These are phyloP conservation scores for Cotesia chilonis DNA, from an alignment of 1,140 invertebrate genomes.

Conservation along the genomic window DNA sequence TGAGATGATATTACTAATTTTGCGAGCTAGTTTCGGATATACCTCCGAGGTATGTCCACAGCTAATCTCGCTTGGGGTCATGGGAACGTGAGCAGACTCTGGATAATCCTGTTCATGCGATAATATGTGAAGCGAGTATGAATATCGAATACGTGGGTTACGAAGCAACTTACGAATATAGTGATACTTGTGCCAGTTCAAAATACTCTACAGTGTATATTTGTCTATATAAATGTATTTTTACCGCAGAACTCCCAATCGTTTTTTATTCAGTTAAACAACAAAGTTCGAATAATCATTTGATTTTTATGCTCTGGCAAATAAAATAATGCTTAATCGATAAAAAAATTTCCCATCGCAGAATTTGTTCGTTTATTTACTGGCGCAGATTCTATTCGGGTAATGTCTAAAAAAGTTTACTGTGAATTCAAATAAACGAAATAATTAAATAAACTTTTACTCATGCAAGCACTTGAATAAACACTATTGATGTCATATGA, in stretches of 20 bases:
- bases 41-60: slow-evolving; percentile 25
- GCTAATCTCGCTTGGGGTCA: slow-evolving; percentile 37
- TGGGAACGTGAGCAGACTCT: slow-evolving; percentile 41
- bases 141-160: slow-evolving; percentile 29
- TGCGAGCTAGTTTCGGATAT: slow-evolving; percentile 34
- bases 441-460: too few species aligned
- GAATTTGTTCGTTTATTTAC: too few species aligned
- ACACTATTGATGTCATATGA: too few species aligned
- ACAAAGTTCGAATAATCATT: too few species aligned
- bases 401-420: too few species aligned
- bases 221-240: slow-evolving; percentile 17
- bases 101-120: slow-evolving; percentile 38
- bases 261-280: too few species aligned
- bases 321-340: too few species aligned
- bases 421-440: too few species aligned
- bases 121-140: slow-evolving; percentile 37
- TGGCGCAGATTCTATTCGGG: too few species aligned
- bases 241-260: not conserved
- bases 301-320: too few species aligned
- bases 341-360: too few species aligned
- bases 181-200: not conserved
- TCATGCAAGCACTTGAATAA: too few species aligned
- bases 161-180: slow-evolving; percentile 15
- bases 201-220: not conserved
- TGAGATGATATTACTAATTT: slow-evolving; percentile 40